Conservation (phyloP, 2,797 vertebrate species). For the Aulostomus chinensis region DNA sequence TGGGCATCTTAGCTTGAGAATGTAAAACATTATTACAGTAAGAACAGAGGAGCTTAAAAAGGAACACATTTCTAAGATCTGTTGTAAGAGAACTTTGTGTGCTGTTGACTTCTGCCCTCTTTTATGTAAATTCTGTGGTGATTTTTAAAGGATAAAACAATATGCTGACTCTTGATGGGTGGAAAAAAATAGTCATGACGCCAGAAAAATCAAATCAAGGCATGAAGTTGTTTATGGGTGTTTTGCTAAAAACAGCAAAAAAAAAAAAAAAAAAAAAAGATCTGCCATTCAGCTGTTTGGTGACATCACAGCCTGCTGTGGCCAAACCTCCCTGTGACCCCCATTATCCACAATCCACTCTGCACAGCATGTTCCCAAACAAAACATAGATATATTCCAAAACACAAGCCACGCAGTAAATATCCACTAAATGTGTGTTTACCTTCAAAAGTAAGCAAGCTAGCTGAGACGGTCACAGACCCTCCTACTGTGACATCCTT, state of each 20-base stretch:
- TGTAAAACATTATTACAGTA: slow-evolving; percentile 40
- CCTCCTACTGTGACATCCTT: slow-evolving; percentile 56
- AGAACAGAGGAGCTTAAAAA: slow-evolving; percentile 24
- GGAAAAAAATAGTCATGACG: slow-evolving; percentile 1
- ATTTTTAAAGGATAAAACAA: slow-evolving; percentile 33
- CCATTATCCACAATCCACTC: slow-evolving; percentile 18
- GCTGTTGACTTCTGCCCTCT: slow-evolving; percentile 35
- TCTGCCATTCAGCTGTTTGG: slow-evolving; percentile 17
- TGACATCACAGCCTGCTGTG: slow-evolving; percentile 19
- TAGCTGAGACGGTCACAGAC: slow-evolving; percentile 23
- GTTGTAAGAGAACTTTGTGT: slow-evolving; percentile 39
- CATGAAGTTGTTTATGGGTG: slow-evolving; percentile 20
- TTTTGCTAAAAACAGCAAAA: slow-evolving; percentile 2
- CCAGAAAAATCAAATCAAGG: slow-evolving; percentile 18
- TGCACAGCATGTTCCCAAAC: slow-evolving; percentile 64
- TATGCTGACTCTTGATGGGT: slow-evolving; percentile 22
- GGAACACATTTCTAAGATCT: slow-evolving; percentile 26
- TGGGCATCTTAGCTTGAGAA: slow-evolving; percentile 19
- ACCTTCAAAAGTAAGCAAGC: slow-evolving; percentile 64
- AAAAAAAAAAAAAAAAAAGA: background rate
- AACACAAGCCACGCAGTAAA: slow-evolving; percentile 59
- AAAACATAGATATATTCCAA: slow-evolving; percentile 48
- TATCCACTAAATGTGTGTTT: slow-evolving; percentile 68
- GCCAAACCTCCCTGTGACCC: slow-evolving; percentile 24
- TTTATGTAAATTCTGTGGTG: slow-evolving; percentile 43